These are phyloP conservation scores for Erpornis zantholeuca DNA, from an alignment of 2,113 vertebrate genomes.

Conservation along the genomic window DNA sequence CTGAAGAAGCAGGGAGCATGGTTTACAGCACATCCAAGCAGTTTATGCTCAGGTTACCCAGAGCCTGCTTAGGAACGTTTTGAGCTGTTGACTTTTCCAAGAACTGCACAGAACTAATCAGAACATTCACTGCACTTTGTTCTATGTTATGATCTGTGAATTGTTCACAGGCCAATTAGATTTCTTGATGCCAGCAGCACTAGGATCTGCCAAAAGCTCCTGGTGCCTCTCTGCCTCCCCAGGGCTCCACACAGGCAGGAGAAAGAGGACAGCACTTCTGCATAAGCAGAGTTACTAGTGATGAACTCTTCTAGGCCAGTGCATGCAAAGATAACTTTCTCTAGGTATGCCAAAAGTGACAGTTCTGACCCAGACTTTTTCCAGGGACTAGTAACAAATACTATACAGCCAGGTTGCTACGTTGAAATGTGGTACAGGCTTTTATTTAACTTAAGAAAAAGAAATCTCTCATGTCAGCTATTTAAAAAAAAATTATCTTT, in stretches of 20 bases:
- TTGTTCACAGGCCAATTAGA: not conserved
- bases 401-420: accelerated
- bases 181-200: not conserved
- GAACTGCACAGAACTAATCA: not conserved
- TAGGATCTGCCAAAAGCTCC: not conserved
- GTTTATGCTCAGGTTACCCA: not conserved
- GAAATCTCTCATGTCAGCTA: not conserved
- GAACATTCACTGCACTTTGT: not conserved
- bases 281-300: not conserved
- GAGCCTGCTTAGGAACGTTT: not conserved
- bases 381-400: not conserved
- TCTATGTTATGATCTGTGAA: not conserved
- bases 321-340: not conserved
- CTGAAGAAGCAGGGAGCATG: not conserved
- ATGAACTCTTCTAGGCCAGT: not conserved
- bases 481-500: not conserved
- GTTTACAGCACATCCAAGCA: not conserved
- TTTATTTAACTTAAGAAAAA: not conserved
- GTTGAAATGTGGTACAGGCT: not conserved
- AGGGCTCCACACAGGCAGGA: not conserved
- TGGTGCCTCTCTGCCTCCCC: too few relatives aligned
- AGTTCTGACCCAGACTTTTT: not conserved
- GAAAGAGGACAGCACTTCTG: not conserved
- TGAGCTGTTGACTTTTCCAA: not conserved
- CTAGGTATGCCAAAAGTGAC: accelerated